Base-by-base conservation (phyloP, 2,113 vertebrate species). In the Lagopus leucura region DNA sequence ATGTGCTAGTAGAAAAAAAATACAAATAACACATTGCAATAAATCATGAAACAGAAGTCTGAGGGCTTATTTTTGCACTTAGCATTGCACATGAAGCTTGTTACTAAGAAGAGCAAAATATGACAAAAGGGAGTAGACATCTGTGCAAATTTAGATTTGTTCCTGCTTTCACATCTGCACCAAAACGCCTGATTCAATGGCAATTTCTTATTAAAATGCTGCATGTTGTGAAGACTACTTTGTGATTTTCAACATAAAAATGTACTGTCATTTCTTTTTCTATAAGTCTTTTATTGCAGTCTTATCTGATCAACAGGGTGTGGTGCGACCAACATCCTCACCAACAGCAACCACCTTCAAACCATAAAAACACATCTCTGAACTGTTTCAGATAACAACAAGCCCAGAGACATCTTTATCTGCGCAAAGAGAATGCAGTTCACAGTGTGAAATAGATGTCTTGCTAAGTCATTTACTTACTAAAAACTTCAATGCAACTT, bases 241-340 rank as follows among this genome's bases (percentile, higher is more conserved):
- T n/a, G 72, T 57, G 43, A 85, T 65, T 24, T 67, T 84, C 64
- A 61, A 50, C 48, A 43, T 16, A 60, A 87, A 38, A 70, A 40
- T 1, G 8, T 6, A 19, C 11, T 48, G 16, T 15, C 0, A 1
- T 28, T 86, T 71, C 38, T 77, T 52, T n/a, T 76, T 57, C 30
- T 15, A 15, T 32, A n/a, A 17, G 17, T 88, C 86, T 89, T 90
- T 79, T 70, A 77, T 61, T 86, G 72, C 54, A 83, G 24, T 57
- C 86, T 97, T 97, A 97, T 98, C 97, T 97, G 97, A 97, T 96
- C 55, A 91, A 95, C 77, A 96, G 97, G 97, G 98, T 97, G 97
- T 97, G 96, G 97, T 88, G 58, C 95, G 45, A 61, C 91, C 66
- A 75, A 96, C 63, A 96, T 94, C 91, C 90, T 93, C 93, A 81